Evolutionary conservation across 2,888 invertebrate genomes (phyloP).

Genomic region (Drosophila aldrichi): DNA sequence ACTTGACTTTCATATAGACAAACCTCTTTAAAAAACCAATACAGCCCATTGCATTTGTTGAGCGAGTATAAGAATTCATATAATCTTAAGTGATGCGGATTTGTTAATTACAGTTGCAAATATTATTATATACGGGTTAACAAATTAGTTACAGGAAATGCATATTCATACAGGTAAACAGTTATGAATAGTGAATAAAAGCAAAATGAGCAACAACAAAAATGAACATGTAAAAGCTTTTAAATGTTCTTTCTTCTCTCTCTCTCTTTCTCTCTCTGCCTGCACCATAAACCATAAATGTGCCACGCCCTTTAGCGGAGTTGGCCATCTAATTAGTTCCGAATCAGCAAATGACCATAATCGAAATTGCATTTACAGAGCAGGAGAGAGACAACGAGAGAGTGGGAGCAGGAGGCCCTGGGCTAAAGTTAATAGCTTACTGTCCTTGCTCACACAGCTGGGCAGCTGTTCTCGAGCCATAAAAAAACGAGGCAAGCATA

Average conservation of each 20-base stretch:
- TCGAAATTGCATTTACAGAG: conserved; percentile 77
- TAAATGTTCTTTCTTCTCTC: conserved; percentile 17
- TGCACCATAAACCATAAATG: conserved; percentile 51
- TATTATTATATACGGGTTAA: conserved; percentile 16
- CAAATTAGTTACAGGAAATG: conserved; percentile 29
- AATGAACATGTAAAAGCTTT: conserved; percentile 69
- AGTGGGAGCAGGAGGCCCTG: conserved; percentile 26
- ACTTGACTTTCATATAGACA: too few species aligned
- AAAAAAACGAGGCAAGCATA: conserved; percentile 66
- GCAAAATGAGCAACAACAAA: background rate
- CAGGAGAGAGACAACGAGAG: conserved; percentile 45
- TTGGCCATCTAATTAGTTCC: conserved; percentile 80
- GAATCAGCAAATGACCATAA: conserved; percentile 82
- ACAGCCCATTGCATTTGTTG: background rate
- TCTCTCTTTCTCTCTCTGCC: conserved; percentile 2
- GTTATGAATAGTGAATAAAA: conserved; percentile 2
- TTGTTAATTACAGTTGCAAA: background rate
- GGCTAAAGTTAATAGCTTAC: conserved; percentile 50
- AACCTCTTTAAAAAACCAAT: background rate
- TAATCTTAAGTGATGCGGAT: background rate
- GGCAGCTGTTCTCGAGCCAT: conserved; percentile 60
- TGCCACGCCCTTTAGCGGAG: background rate
- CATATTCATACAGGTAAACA: conserved; percentile 34
- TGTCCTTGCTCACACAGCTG: conserved; percentile 25
- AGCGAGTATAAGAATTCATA: background rate